Percentiles rank a stretch among this genome's conserved stretches.
Conservation (phyloP, 2,888 invertebrate species). For the Lumbricus terrestris region DNA sequence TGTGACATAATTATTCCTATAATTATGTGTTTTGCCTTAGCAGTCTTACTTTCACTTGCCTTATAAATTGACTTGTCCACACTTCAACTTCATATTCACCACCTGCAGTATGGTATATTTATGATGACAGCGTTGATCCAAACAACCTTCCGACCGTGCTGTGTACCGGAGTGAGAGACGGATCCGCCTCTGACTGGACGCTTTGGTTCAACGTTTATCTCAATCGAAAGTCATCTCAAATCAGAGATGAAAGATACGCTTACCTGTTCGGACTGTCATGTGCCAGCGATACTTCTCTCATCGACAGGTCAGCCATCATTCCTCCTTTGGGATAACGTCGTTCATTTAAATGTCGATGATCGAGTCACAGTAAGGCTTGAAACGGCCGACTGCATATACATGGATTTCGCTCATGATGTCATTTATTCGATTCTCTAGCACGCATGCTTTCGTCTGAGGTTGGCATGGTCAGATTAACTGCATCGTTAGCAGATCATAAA, state of each 20-base stretch:
- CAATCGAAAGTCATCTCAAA: conserved; percentile 8
- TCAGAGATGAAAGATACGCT: conserved; percentile 17
- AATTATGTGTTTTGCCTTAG: not conserved
- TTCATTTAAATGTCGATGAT: too few species aligned
- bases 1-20: too few species aligned
- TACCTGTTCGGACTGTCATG: conserved; percentile 19
- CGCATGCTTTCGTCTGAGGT: too few species aligned
- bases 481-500: too few species aligned
- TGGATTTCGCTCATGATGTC: too few species aligned
- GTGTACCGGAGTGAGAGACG: conserved; percentile 23
- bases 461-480: too few species aligned
- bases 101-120: not conserved
- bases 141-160: conserved; percentile 26
- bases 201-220: conserved; percentile 14
- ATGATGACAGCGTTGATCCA: conserved; percentile 19
- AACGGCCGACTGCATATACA: too few species aligned
- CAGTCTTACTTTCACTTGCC: not conserved
- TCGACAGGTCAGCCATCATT: not conserved
- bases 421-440: too few species aligned
- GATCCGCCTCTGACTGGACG: not conserved
- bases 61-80: not conserved
- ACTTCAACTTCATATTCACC: not conserved
- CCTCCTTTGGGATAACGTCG: too few species aligned
- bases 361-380: too few species aligned
- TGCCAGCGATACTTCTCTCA: not conserved